Evolutionary conservation across 1,140 invertebrate species (phyloP).

Genomic region (Latrodectus geometricus): DNA sequence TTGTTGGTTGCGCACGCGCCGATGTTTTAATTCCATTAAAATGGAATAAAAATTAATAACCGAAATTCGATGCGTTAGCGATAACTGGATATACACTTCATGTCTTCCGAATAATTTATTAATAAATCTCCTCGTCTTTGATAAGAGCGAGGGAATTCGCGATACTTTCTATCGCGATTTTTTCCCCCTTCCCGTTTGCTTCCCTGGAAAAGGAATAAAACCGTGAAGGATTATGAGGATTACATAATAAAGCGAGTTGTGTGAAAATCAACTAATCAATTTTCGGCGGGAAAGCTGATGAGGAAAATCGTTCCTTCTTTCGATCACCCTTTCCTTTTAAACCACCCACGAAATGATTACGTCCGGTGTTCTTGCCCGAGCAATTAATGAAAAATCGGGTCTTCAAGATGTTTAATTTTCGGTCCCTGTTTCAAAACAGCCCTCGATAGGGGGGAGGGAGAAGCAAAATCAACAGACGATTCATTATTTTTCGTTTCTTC

Average conservation of each 20-base stretch:
- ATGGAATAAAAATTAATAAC: no score
- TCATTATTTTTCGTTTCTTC: not conserved
- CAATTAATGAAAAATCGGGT: conserved; percentile 37
- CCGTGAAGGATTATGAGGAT: no score
- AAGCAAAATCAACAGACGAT: conserved; percentile 31
- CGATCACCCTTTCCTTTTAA: conserved; percentile 21
- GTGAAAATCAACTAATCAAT: conserved; percentile 35
- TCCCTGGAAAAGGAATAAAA: no score
- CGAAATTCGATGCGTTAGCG: no score
- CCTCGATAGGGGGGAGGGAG: conserved; percentile 12
- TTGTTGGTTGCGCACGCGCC: no score
- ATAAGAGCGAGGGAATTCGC: no score
- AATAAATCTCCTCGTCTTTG: no score
- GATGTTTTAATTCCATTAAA: no score
- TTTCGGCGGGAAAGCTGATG: not conserved
- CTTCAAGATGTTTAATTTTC: conserved; percentile 42
- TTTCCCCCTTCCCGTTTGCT: not conserved
- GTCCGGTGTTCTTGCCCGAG: conserved; percentile 22
- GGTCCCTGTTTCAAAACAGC: conserved; percentile 14
- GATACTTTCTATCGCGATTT: not conserved
- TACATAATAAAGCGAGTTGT: no score
- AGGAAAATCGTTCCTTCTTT: conserved; percentile 38
- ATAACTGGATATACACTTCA: no score
- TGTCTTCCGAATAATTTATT: no score
- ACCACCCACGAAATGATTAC: conserved; percentile 43